Base-by-base conservation (phyloP, 2,888 invertebrate species). In the Eubasilissa splendida region DNA sequence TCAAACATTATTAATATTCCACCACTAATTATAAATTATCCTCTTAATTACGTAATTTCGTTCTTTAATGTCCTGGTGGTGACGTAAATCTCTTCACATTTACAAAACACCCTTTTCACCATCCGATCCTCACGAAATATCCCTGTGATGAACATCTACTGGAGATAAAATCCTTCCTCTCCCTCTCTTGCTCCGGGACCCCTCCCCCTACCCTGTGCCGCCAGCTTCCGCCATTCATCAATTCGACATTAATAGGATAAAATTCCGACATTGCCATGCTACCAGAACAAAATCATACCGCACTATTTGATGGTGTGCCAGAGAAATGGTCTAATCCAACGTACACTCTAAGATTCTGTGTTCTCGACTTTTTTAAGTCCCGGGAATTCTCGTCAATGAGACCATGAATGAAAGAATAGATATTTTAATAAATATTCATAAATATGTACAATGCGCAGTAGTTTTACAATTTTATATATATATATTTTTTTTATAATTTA, bases 221-320 rank as follows among this genome's bases (percentile, higher is more conserved):
- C 70, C 54, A 54, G 73, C 80, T 83, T 81, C 83, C 81, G 83
- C 81, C 78, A 83, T 83, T 83, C 83, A 83, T 83, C 83, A 83
- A 81, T 80, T 83, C 83, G 81, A 83, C 83, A 83, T 83, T 83
- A 83, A 83, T 83, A 83, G 83, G 83, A 81, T 83, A 81, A 83
- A 83, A 83, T 83, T 83, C 81, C 81, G 59, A 68, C 42, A 52
- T n/a, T 74, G 79, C 79, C 63, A 10, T 63, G 63, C 12, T 63
- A 63, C 31, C 12, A 63, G 33, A 31, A 63, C 63, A 63, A 63
- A 63, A 63, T 63, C 33, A 33, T 31, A 33, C 42, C 42, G 42
- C 42, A 42, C 42, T 42, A 42, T 42, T 42, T 42, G 42, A 42
- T 42, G 7, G 7, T 7, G 7, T 42, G 42, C 42, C 42, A 1